Conservation (phyloP, 2,888 invertebrate genomes). For the Glaucopsyche alexis region DNA sequence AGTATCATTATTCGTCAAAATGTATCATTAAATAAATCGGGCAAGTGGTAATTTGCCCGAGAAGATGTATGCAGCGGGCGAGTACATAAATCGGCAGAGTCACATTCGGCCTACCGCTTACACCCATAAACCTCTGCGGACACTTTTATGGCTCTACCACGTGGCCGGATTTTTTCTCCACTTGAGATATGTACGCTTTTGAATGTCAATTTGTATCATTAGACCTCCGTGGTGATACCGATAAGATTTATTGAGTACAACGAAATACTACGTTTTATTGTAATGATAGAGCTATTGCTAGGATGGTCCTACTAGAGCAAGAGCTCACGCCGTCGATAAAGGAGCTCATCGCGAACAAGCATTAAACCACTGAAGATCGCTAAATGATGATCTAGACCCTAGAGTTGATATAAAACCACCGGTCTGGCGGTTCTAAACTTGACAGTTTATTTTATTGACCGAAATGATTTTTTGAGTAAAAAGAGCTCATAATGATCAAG, state of each 20-base stretch:
- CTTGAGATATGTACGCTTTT: conserved; percentile 68
- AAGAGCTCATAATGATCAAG: too few relatives aligned
- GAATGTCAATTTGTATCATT: conserved; percentile 71
- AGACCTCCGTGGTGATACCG: conserved; percentile 47
- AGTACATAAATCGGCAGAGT: conserved; percentile 74
- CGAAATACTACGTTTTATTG: not conserved
- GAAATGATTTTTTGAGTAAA: too few relatives aligned
- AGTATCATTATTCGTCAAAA: not conserved
- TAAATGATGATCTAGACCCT: too few relatives aligned
- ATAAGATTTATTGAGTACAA: not conserved
- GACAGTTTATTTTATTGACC: too few relatives aligned
- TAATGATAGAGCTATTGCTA: too few relatives aligned
- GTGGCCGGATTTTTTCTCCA: conserved; percentile 76
- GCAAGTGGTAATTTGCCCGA: conserved; percentile 77
- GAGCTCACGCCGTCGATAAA: too few relatives aligned
- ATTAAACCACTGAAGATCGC: too few relatives aligned
- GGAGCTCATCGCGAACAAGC: too few relatives aligned
- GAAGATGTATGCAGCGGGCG: conserved; percentile 73
- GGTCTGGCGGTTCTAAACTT: too few relatives aligned
- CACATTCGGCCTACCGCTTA: conserved; percentile 77
- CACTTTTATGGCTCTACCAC: conserved; percentile 78
- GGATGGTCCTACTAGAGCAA: too few relatives aligned
- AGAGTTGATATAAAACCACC: too few relatives aligned
- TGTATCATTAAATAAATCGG: conserved; percentile 60
- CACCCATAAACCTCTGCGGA: conserved; percentile 76